Evolutionary conservation across 2,797 vertebrate genomes (phyloP).

Genomic region (Paguma larvata): DNA sequence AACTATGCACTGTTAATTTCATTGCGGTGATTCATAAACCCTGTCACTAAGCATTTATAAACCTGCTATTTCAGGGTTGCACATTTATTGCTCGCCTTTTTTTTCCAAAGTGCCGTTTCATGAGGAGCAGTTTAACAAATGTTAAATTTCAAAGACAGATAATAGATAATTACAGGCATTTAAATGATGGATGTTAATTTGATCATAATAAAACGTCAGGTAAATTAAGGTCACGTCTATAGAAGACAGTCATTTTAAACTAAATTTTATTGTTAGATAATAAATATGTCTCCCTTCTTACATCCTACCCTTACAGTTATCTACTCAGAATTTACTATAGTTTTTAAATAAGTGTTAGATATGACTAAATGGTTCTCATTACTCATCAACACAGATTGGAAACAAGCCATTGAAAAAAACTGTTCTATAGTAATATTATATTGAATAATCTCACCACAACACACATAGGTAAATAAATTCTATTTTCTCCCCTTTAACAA

Average conservation of each 20-base stretch:
- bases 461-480: neutral
- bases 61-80: constrained; percentile 78
- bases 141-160: constrained; percentile 82
- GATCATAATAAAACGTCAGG: constrained; percentile 78
- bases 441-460: neutral
- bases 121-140: constrained; percentile 77
- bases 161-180: constrained; percentile 81
- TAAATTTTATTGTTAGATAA: constrained; percentile 73
- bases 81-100: constrained; percentile 75
- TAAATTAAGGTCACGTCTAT: constrained; percentile 74
- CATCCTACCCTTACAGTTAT: constrained; percentile 19
- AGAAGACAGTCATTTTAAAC: constrained; percentile 69
- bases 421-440: neutral
- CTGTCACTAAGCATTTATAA: constrained; percentile 73
- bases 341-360: constrained; percentile 58
- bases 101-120: constrained; percentile 70
- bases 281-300: constrained; percentile 55
- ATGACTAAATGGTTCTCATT: constrained; percentile 42
- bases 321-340: constrained; percentile 48
- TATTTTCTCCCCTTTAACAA: neutral
- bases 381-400: neutral
- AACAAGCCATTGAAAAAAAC: neutral
- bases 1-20: constrained; percentile 82
- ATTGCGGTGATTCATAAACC: constrained; percentile 83
- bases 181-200: constrained; percentile 83